Conservation (phyloP, 2,797 vertebrate species). For the Pipistrellus kuhlii region DNA sequence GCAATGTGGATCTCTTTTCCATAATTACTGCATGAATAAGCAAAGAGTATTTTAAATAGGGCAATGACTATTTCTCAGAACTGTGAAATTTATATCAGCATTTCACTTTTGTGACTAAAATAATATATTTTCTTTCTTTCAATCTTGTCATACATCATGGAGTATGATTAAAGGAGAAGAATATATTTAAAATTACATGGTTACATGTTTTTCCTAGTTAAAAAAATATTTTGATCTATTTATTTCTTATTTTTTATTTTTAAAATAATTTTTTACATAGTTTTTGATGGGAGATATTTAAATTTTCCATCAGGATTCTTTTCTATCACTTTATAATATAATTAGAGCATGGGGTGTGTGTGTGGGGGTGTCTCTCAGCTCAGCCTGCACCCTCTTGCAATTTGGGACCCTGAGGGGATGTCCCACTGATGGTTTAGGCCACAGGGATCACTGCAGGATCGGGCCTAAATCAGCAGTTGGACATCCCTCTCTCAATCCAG, state of each 20-base stretch:
- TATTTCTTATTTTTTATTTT: not conserved
- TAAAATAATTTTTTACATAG: not conserved
- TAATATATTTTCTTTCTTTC: not conserved
- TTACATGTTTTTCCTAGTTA: not conserved
- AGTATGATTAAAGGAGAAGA: not conserved
- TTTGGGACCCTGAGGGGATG: no score
- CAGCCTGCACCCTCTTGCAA: no score
- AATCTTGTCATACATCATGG: not conserved
- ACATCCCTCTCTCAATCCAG: no score
- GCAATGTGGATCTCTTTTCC: not conserved
- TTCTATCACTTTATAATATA: not conserved
- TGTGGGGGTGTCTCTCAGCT: no score
- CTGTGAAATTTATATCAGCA: not conserved
- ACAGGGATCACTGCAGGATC: no score
- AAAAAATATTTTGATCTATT: not conserved
- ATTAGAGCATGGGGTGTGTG: no score
- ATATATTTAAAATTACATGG: not conserved
- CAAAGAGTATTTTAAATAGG: slow-evolving; percentile 45
- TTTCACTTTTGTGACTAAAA: slow-evolving; percentile 56
- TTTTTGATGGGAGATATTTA: not conserved
- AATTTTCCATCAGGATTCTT: not conserved
- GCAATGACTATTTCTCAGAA: not conserved
- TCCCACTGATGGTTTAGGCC: no score
- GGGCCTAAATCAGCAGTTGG: no score
- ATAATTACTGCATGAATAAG: not conserved